Conservation (phyloP, 2,113 vertebrate genomes). For the Percina caprodes region DNA sequence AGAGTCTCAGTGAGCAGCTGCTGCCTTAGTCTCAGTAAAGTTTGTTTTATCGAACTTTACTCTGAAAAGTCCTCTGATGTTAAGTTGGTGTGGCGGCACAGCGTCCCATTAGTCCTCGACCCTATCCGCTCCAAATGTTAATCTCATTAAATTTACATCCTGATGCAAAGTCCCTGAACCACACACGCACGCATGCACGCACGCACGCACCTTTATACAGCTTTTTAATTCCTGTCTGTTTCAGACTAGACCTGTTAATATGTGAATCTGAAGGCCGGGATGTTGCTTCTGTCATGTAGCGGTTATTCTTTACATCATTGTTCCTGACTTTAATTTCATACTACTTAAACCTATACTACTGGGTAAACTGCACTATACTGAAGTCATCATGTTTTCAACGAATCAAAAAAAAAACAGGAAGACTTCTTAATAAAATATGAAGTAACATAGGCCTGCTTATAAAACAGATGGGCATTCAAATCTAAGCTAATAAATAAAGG, state of each 20-base stretch:
- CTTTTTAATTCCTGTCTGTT: background rate
- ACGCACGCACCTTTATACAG: background rate
- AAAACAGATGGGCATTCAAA: no score
- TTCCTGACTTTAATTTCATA: no score
- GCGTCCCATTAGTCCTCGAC: constrained; percentile 54
- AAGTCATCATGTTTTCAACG: no score
- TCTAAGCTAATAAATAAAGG: no score
- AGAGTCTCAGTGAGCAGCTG: no score
- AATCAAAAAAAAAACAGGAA: no score
- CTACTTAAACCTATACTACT: no score
- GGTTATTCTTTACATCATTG: no score
- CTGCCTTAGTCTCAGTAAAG: background rate
- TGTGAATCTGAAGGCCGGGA: background rate
- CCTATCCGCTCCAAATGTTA: constrained; percentile 59
- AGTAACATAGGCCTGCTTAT: no score
- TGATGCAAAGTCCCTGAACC: constrained; percentile 22
- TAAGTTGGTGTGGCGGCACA: constrained; percentile 28
- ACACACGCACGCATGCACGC: background rate
- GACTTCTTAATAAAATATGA: no score
- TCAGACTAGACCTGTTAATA: background rate
- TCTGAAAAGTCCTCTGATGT: constrained; percentile 23
- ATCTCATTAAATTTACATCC: constrained; percentile 72
- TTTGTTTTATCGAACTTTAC: background rate
- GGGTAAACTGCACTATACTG: no score
- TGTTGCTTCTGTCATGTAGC: no score